Percentiles rank a stretch among this genome's conserved stretches.
These are phyloP conservation scores for Leptopilina boulardi DNA, from an alignment of 1,140 invertebrate species.

Conservation along the genomic window DNA sequence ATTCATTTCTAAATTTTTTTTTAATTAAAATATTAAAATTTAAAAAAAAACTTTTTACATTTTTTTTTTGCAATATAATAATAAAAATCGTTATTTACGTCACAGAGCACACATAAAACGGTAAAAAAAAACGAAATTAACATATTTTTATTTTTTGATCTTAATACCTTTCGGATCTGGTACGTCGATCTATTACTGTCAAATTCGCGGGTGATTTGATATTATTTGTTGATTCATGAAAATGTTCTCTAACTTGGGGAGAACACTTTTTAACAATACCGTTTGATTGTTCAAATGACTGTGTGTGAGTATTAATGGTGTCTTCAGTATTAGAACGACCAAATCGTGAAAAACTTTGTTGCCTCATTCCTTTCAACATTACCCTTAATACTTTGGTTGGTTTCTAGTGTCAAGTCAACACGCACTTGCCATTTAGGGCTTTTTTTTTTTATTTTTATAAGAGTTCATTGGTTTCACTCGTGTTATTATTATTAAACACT, in stretches of 20 bases:
- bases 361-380: slow-evolving; percentile 61
- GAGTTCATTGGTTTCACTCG: not conserved
- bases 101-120: not conserved
- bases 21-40: not conserved
- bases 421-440: slow-evolving; percentile 30
- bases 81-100: not conserved
- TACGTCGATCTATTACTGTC: slow-evolving; percentile 60
- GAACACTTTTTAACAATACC: slow-evolving; percentile 55
- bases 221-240: slow-evolving; percentile 46
- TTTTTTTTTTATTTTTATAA: not conserved
- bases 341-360: slow-evolving; percentile 58
- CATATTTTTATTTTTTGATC: not conserved
- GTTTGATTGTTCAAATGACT: slow-evolving; percentile 57
- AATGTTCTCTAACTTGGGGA: slow-evolving; percentile 56
- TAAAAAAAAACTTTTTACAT: not conserved
- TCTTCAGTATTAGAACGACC: slow-evolving; percentile 62
- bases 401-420: slow-evolving; percentile 43
- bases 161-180: slow-evolving; percentile 69
- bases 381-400: slow-evolving; percentile 42
- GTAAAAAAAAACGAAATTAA: not conserved
- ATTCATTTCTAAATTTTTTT: not conserved
- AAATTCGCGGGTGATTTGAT: slow-evolving; percentile 33
- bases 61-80: not conserved
- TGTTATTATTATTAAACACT: slow-evolving; percentile 13
- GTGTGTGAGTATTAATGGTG: slow-evolving; percentile 56